phyloP scores from a whole-genome alignment of 2,797 vertebrate genomes.

The Schizopygopsis pylzovi region DNA sequence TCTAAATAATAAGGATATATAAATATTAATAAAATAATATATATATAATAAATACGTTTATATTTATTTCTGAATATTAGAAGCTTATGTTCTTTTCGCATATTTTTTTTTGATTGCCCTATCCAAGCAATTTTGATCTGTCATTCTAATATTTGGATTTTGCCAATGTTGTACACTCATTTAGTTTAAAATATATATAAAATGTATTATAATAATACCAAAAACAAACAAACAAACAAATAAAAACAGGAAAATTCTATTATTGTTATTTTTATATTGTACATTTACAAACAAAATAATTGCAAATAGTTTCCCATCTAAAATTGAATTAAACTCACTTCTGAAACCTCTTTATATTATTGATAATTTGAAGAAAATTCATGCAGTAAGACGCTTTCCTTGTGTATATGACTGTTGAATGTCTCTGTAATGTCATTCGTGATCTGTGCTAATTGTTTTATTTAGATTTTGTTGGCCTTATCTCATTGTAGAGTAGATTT shows the following conservation, averaged over 20 bases:
- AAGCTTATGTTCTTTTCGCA: too few relatives aligned
- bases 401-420: not conserved
- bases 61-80: too few relatives aligned
- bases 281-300: not conserved
- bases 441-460: not conserved
- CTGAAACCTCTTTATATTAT: not conserved
- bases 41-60: too few relatives aligned
- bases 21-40: too few relatives aligned
- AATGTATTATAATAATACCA: not conserved
- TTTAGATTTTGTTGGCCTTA: not conserved
- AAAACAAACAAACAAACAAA: not conserved
- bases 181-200: not conserved
- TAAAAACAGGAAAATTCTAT: too few relatives aligned
- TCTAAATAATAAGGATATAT: too few relatives aligned
- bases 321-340: not conserved
- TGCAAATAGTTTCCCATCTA: not conserved
- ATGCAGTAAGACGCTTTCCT: not conserved
- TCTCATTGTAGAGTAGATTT: not conserved
- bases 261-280: not conserved
- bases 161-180: not conserved
- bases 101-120: too few relatives aligned
- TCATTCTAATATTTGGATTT: too few relatives aligned
- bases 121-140: not conserved
- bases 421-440: not conserved
- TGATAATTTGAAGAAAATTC: not conserved